Evolutionary conservation across 2,888 invertebrate species (phyloP), one percentile per base, ranked within the genome.

Genomic region (Meteorus cinctellus): DNA sequence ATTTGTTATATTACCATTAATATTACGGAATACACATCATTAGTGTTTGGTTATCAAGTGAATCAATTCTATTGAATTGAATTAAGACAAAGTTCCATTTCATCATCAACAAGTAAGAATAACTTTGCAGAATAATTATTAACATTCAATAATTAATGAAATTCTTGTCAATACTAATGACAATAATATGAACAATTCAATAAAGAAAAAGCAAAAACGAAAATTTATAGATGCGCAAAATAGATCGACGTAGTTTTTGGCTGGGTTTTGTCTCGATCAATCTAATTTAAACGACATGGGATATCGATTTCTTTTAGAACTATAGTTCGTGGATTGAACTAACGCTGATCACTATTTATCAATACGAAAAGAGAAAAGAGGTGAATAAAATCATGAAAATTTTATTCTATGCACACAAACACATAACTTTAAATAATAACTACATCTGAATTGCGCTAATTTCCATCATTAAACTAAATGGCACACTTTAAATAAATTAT

Each of bases 281-380:
- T 48, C 70, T 48, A 78, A 77, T 73, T 80, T 72, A 66, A 77
- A 36, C 73, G 70, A 72, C 70, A 72, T 71, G 79, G 41, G 72
- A 77, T 77, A 79, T 77, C 75, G 77, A 77, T 80, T 80, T 74
- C 72, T 77, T 74, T 75, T 71, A 76, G 68, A 71, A 66, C 48
- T 60, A 27, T 51, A 19, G 5, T 27, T 27, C 2, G 34, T 34
- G 34, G 14, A 72, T 76, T n/a, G 65, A 75, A 29, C 31, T 45
- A 63, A 36, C 62, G 14, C 31, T 24, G 16, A 4, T n/a, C 6
- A n/a, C 29, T 69, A 34, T 69, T 51, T 72, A 69, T 70, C 67
- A 59, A 51, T 63, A 74, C 14, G 6, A 34, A 16, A 34, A 34
- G 16, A 48, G n/a, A 34, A 19, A 4, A 29, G 29, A n/a, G 0